Evolutionary conservation across 2,113 vertebrate species (phyloP).

Genomic region (Brachirus orientalis): DNA sequence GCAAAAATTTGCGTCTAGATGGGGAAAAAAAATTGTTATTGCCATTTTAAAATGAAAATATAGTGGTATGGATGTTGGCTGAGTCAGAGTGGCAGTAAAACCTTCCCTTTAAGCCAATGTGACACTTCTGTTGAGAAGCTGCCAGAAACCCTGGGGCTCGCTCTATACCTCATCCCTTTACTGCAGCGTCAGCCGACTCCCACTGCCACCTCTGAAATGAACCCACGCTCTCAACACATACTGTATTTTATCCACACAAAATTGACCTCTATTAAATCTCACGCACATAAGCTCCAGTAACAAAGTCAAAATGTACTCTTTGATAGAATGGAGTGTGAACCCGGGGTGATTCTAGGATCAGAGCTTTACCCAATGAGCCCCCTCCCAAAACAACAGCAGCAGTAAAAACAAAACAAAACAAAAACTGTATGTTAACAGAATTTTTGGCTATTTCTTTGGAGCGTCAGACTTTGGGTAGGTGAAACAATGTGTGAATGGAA

Average conservation of each 20-base stretch:
- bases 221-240: constrained; percentile 45
- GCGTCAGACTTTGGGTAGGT: too few species aligned
- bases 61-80: not conserved
- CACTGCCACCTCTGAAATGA: constrained; percentile 56
- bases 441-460: too few species aligned
- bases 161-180: constrained; percentile 65
- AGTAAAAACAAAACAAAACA: too few species aligned
- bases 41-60: too few species aligned
- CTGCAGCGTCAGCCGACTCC: constrained; percentile 64
- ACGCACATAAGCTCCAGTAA: constrained; percentile 30
- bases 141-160: constrained; percentile 46
- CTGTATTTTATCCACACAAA: constrained; percentile 35
- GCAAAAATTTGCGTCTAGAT: too few species aligned
- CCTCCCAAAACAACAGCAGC: too few species aligned
- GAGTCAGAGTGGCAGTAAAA: constrained; percentile 63
- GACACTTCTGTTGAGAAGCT: constrained; percentile 66
- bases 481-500: too few species aligned
- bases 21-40: too few species aligned
- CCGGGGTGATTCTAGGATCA: too few species aligned
- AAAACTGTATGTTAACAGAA: too few species aligned
- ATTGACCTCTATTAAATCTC: constrained; percentile 53
- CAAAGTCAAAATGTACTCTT: constrained; percentile 32
- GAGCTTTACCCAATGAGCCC: too few species aligned
- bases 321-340: constrained; percentile 12
- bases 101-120: constrained; percentile 54